These are phyloP conservation scores for Bombyx mandarina DNA, from an alignment of 1,140 invertebrate species.

Conservation along the genomic window DNA sequence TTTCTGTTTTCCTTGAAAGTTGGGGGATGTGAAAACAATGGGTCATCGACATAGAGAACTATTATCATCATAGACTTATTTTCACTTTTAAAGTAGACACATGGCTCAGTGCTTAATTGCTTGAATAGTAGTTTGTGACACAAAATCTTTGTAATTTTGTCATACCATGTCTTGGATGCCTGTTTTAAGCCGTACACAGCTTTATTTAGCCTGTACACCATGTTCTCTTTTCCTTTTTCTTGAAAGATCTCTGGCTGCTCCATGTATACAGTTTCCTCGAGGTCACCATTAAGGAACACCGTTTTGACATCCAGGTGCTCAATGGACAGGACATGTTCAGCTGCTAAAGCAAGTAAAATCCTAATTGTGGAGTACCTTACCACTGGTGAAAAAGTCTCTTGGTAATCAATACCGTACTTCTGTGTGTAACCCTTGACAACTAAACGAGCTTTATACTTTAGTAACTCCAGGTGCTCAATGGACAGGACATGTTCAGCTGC, in stretches of 20 bases:
- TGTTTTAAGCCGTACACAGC: slow-evolving; percentile 53
- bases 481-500: no score
- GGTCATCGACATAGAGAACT: slow-evolving; percentile 17
- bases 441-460: no score
- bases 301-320: slow-evolving; percentile 38
- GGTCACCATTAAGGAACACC: slow-evolving; percentile 47
- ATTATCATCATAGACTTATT: slow-evolving; percentile 17
- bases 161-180: slow-evolving; percentile 45
- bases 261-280: slow-evolving; percentile 48
- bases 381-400: no score
- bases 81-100: slow-evolving; percentile 1
- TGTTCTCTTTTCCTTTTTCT: slow-evolving; percentile 1
- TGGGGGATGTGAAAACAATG: slow-evolving; percentile 1
- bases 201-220: slow-evolving; percentile 25
- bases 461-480: slow-evolving; percentile 13
- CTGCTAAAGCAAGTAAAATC: no score
- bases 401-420: no score
- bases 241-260: slow-evolving; percentile 2
- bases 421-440: no score
- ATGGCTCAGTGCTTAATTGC: background rate
- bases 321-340: no score
- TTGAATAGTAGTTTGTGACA: slow-evolving; percentile 1
- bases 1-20: background rate
- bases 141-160: slow-evolving; percentile 15
- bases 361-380: no score